Conservation (phyloP, 1,140 invertebrate species). For the Sogatella furcifera region DNA sequence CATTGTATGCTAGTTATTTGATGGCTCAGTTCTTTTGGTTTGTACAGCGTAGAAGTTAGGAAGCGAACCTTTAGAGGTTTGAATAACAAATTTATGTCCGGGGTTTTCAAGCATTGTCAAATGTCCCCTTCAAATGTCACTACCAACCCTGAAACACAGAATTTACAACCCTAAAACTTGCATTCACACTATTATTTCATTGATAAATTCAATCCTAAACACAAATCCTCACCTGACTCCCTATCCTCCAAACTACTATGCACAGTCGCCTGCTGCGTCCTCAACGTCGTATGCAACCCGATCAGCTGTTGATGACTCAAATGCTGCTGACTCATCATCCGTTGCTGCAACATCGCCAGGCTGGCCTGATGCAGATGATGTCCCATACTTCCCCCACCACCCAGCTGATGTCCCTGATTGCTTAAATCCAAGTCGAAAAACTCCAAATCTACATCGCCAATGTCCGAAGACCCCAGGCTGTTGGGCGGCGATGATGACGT, state of each 20-base stretch:
- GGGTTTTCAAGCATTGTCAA: no score
- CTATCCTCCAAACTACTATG: background rate
- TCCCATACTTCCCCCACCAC: background rate
- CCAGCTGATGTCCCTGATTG: slow-evolving; percentile 20
- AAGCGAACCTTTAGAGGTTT: no score
- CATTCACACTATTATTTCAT: no score
- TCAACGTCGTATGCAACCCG: slow-evolving; percentile 26
- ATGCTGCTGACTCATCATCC: slow-evolving; percentile 26
- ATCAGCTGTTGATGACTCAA: slow-evolving; percentile 22
- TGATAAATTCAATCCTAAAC: no score
- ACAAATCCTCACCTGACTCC: background rate
- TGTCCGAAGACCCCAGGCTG: slow-evolving; percentile 49
- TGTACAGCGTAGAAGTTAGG: no score
- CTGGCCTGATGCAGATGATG: slow-evolving; percentile 16
- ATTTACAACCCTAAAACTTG: no score
- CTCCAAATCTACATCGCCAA: slow-evolving; percentile 62
- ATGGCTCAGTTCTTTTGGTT: no score
- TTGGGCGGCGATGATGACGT: slow-evolving; percentile 48
- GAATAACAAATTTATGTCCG: no score
- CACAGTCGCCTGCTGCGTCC: slow-evolving; percentile 13
- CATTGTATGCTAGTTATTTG: no score
- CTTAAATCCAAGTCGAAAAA: slow-evolving; percentile 62
- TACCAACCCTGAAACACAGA: no score
- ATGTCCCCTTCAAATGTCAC: no score
- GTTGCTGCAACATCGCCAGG: slow-evolving; percentile 29